A percentile compares a stretch with the other conserved stretches of the same genome.
Conservation (phyloP, 1,140 invertebrate genomes). For the Megathymus violae region DNA sequence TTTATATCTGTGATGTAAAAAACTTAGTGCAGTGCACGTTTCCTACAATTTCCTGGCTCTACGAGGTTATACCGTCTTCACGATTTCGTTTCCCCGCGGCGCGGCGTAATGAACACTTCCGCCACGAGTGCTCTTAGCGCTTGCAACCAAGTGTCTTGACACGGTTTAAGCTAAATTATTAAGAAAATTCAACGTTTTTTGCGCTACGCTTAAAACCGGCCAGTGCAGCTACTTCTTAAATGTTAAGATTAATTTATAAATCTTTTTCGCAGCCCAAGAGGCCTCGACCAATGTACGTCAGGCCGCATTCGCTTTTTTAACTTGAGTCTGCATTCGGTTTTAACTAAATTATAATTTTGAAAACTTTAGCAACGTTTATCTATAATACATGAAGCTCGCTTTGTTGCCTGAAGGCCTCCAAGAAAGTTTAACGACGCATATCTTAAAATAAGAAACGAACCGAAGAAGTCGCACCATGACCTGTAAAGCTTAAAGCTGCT, state of each 20-base stretch:
- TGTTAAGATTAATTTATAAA: conserved; percentile 23
- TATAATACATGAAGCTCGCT: too few species aligned
- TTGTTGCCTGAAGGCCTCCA: too few species aligned
- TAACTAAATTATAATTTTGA: too few species aligned
- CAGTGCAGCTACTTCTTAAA: conserved; percentile 31
- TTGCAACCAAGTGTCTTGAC: conserved; percentile 30
- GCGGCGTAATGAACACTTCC: conserved; percentile 32
- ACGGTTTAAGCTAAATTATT: conserved; percentile 35
- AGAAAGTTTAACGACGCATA: too few species aligned
- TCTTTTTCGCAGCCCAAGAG: conserved; percentile 23
- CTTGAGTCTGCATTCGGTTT: conserved; percentile 4
- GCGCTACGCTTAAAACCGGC: conserved; percentile 20
- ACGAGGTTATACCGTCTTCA: neutral
- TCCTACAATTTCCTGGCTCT: conserved; percentile 24
- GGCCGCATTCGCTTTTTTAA: neutral
- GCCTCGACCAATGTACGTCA: conserved; percentile 4
- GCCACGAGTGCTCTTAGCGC: conserved; percentile 15
- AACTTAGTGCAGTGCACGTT: neutral
- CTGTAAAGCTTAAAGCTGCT: too few species aligned
- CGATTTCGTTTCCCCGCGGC: conserved; percentile 12
- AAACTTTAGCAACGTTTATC: too few species aligned
- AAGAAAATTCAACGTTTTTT: conserved; percentile 31
- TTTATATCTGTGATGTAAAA: too few species aligned
- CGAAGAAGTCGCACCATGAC: too few species aligned
- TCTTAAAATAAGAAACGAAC: too few species aligned